Percentiles rank a stretch among this genome's conserved stretches.
Conservation (phyloP, 2,888 invertebrate genomes). For the Microplitis manilae region DNA sequence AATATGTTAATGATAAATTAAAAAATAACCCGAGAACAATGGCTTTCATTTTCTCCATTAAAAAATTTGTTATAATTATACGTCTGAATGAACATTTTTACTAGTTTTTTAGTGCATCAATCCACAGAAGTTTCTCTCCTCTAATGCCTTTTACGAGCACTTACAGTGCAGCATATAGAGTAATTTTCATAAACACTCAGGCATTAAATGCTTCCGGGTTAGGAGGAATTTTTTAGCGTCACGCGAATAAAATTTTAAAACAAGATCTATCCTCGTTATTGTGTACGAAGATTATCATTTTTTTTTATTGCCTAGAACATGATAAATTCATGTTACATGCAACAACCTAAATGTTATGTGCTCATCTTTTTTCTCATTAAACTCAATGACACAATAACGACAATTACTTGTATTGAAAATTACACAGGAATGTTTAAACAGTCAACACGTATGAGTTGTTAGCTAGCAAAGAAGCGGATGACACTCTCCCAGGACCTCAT, state of each 20-base stretch:
- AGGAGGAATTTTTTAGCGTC: slow-evolving; percentile 33
- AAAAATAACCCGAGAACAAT: background rate
- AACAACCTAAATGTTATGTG: background rate
- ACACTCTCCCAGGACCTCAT: slow-evolving; percentile 61
- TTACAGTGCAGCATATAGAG: background rate
- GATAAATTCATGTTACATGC: background rate
- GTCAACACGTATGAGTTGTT: no score
- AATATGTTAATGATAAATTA: background rate
- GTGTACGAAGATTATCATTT: background rate
- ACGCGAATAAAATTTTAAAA: slow-evolving; percentile 33
- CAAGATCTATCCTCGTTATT: slow-evolving; percentile 17
- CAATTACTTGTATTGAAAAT: background rate
- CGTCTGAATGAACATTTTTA: background rate
- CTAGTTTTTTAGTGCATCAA: background rate
- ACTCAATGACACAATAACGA: background rate
- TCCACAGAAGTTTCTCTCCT: background rate
- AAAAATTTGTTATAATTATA: background rate
- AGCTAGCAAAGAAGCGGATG: slow-evolving; percentile 48
- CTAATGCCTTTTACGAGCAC: background rate
- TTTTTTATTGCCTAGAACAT: background rate
- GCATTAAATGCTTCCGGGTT: slow-evolving; percentile 29
- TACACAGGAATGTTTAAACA: background rate
- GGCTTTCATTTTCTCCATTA: background rate
- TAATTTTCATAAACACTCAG: slow-evolving; percentile 32
- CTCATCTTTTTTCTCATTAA: background rate